Evolutionary conservation across 2,888 invertebrate species (phyloP).

Genomic region (Drosophila emarginata): DNA sequence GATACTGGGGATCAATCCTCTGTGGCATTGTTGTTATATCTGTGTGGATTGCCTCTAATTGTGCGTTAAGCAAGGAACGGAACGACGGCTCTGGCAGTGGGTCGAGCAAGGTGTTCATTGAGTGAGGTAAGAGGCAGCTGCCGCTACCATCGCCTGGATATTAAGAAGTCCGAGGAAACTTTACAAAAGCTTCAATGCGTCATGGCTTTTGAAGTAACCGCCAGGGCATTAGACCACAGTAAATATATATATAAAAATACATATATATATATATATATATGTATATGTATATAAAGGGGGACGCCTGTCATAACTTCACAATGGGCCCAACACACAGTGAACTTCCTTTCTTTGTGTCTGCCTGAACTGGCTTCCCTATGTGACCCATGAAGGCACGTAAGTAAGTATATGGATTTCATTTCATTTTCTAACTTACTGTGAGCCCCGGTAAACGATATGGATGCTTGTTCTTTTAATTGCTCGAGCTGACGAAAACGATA

Average conservation of each 20-base stretch:
- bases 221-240: conserved; percentile 22
- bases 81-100: not conserved
- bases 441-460: conserved; percentile 70
- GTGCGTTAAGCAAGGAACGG: not conserved
- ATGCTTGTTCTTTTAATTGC: conserved; percentile 79
- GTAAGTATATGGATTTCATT: conserved; percentile 68
- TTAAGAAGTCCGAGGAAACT: conserved; percentile 12
- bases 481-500: conserved; percentile 66
- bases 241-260: not conserved
- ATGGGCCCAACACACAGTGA: conserved; percentile 40
- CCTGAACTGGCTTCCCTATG: conserved; percentile 22
- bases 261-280: conserved; percentile 7
- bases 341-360: conserved; percentile 55
- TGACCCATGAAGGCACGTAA: not conserved
- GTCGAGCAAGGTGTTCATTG: conserved; percentile 6
- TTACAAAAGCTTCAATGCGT: conserved; percentile 10
- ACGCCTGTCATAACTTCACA: conserved; percentile 80
- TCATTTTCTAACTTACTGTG: conserved; percentile 20
- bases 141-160: not conserved
- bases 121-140: conserved; percentile 1
- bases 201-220: conserved; percentile 42
- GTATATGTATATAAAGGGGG: no score
- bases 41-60: not conserved
- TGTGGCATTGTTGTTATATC: not conserved
- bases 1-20: not conserved